These are phyloP conservation scores for Pemphigus obesinymphae DNA, from an alignment of 1,140 invertebrate species.

Conservation along the genomic window DNA sequence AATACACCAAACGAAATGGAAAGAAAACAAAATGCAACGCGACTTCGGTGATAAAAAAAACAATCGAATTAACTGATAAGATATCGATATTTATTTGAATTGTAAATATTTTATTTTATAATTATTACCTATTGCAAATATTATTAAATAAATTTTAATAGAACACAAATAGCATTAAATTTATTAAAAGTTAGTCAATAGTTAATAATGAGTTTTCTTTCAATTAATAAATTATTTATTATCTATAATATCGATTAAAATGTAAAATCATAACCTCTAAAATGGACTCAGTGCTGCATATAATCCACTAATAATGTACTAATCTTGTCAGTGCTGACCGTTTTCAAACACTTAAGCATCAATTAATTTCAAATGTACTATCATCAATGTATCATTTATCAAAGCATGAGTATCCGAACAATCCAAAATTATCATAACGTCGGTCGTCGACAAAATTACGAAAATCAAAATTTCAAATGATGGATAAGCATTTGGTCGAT, in stretches of 20 bases:
- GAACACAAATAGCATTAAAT: too few relatives aligned
- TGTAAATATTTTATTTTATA: not conserved
- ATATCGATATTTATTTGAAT: not conserved
- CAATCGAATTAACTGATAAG: not conserved
- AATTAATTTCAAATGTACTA: not conserved
- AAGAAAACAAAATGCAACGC: conserved; percentile 12
- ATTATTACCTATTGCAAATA: not conserved
- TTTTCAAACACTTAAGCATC: not conserved
- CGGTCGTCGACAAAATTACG: not conserved
- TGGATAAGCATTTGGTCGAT: conserved; percentile 7
- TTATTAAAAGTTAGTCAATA: too few relatives aligned
- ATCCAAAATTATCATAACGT: not conserved
- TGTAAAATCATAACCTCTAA: not conserved
- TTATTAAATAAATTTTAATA: not conserved
- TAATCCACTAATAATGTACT: too few relatives aligned
- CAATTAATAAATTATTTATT: not conserved
- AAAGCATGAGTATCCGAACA: too few relatives aligned
- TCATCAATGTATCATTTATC: not conserved
- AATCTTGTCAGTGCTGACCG: not conserved
- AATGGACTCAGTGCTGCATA: too few relatives aligned
- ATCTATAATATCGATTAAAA: not conserved
- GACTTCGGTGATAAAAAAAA: not conserved
- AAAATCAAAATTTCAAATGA: not conserved
- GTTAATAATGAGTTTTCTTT: not conserved
- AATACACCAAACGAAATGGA: not conserved